phyloP scores from a whole-genome alignment of 2,113 vertebrate genomes.

The Petroica traversi region DNA sequence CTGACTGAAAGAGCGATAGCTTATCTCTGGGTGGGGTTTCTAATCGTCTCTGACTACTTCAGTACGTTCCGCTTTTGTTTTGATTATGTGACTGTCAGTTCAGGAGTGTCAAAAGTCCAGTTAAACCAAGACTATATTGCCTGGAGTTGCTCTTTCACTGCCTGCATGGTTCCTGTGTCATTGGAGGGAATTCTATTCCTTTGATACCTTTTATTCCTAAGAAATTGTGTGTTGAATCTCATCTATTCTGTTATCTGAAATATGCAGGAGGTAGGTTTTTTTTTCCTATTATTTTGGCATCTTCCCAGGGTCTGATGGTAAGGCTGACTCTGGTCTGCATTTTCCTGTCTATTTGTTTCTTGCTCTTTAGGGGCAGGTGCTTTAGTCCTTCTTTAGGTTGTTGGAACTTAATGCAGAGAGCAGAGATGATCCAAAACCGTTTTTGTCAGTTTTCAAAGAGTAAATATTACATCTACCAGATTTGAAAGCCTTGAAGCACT shows the following conservation, averaged over 20 bases:
- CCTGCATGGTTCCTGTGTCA: background rate
- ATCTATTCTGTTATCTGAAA: background rate
- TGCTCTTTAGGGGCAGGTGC: background rate
- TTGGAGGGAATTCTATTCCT: background rate
- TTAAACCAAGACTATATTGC: background rate
- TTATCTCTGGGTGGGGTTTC: background rate
- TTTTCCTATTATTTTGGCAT: background rate
- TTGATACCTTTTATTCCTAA: background rate
- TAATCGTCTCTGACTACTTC: background rate
- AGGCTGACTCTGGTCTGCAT: background rate
- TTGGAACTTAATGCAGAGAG: background rate
- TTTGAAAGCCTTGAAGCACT: background rate
- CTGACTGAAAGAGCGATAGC: background rate
- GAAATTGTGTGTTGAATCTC: background rate
- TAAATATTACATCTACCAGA: background rate
- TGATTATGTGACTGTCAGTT: background rate
- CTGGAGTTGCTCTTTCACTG: background rate
- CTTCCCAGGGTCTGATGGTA: background rate
- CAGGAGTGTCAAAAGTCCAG: background rate
- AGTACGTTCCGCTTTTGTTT: background rate
- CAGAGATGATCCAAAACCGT: background rate
- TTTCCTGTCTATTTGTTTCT: background rate
- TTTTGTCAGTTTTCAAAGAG: background rate
- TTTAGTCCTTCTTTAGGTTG: background rate
- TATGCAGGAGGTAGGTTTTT: background rate